Evolutionary conservation across 92 coral and sea anemone species (phyloP).

Genomic region (Epizoanthus rinbou): DNA sequence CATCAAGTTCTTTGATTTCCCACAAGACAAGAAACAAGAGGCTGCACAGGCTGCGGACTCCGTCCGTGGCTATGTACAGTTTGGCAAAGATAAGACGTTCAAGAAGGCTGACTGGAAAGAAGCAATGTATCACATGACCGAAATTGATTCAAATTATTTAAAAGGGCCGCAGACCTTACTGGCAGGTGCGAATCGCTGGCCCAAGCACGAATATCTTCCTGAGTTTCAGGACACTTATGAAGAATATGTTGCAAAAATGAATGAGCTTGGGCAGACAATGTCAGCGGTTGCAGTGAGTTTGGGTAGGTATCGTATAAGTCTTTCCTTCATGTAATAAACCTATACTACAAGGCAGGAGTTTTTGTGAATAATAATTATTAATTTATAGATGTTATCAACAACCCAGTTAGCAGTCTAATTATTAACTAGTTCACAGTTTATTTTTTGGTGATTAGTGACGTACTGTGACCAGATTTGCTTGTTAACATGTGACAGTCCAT

Average conservation of each 20-base stretch:
- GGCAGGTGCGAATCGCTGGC: constrained; percentile 70
- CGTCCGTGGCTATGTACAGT: constrained; percentile 74
- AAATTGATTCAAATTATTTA: constrained; percentile 40
- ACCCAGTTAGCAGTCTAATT: too few species aligned
- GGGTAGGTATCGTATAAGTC: constrained; percentile 50
- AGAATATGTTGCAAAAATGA: constrained; percentile 55
- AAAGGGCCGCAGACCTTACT: constrained; percentile 53
- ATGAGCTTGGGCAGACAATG: constrained; percentile 65
- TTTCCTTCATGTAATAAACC: too few species aligned
- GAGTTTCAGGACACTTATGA: constrained; percentile 50
- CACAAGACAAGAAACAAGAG: constrained; percentile 61
- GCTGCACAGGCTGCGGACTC: constrained; percentile 56
- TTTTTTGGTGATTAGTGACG: too few species aligned
- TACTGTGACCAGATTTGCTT: too few species aligned
- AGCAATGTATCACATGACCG: constrained; percentile 74
- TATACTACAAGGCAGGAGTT: too few species aligned
- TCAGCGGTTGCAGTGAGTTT: constrained; percentile 66
- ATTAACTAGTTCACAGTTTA: too few species aligned
- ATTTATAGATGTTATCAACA: too few species aligned
- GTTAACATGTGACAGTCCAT: too few species aligned
- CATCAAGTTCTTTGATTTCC: constrained; percentile 64
- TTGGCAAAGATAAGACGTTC: constrained; percentile 64
- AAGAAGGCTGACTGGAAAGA: constrained; percentile 83
- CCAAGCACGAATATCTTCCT: constrained; percentile 57
- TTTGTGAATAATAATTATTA: too few species aligned